Percentiles rank a stretch among this genome's conserved stretches.
phyloP scores from a whole-genome alignment of 2,113 vertebrate species.

The Catagonus wagneri region DNA sequence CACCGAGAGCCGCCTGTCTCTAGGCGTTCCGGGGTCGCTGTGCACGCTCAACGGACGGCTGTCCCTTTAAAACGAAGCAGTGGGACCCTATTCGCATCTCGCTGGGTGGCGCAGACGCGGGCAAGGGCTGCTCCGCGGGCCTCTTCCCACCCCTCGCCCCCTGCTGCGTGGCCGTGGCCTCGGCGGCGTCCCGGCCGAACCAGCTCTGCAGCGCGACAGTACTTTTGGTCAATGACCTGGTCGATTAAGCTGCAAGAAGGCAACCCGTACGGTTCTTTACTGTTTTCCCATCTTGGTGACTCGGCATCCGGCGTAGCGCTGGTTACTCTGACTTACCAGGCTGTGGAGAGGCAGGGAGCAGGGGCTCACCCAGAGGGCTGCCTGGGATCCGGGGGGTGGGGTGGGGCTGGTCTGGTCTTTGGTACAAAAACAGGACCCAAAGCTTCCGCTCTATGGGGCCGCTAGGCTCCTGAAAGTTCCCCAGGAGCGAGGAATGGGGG shows the following conservation, averaged over 20 bases:
- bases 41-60: too few relatives aligned
- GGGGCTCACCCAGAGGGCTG: neutral
- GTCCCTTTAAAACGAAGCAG: too few relatives aligned
- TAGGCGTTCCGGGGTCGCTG: rapidly evolving
- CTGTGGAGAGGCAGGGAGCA: neutral
- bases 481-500: neutral
- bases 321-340: neutral
- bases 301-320: neutral
- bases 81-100: neutral
- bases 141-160: neutral
- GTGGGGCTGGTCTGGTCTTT: neutral
- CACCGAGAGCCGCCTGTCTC: rapidly evolving
- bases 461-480: neutral
- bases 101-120: neutral
- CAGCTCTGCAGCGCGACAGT: neutral
- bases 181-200: neutral
- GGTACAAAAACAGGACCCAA: neutral
- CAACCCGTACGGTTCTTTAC: neutral
- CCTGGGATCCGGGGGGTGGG: neutral
- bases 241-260: too few relatives aligned
- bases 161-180: neutral
- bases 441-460: neutral
- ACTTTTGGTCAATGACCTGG: neutral
- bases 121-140: too few relatives aligned
- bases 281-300: rapidly evolving